Conservation (phyloP, 2,113 vertebrate species). For the Lichenostomus cassidix region DNA sequence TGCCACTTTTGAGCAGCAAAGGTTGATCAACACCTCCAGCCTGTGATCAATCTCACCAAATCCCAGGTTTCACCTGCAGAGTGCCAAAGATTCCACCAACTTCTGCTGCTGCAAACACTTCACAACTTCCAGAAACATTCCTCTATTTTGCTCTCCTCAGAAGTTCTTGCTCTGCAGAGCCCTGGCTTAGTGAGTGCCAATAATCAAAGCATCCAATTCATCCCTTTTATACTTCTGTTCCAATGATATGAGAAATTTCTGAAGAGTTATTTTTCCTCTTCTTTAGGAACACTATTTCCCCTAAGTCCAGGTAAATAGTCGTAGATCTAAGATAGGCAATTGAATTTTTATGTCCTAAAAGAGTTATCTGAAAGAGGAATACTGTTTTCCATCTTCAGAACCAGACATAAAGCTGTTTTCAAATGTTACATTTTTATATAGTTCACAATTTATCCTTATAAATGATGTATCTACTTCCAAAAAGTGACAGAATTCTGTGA, state of each 20-base stretch:
- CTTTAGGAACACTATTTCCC: neutral
- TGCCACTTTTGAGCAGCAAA: neutral
- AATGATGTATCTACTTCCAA: neutral
- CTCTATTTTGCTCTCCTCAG: neutral
- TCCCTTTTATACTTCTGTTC: neutral
- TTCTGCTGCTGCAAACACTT: neutral
- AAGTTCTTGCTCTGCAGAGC: neutral
- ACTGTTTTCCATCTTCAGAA: neutral
- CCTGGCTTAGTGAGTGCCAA: neutral
- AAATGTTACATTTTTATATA: neutral
- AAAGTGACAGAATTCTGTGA: neutral
- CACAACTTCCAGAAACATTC: neutral
- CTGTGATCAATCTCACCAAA: neutral
- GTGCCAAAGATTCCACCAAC: neutral
- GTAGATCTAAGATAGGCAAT: neutral
- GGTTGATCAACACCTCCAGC: neutral
- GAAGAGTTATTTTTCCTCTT: neutral
- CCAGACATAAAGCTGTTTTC: neutral
- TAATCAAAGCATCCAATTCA: conserved; percentile 19
- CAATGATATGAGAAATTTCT: neutral
- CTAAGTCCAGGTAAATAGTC: neutral
- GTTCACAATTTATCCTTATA: neutral
- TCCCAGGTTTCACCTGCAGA: neutral
- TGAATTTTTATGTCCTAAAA: conserved; percentile 1
- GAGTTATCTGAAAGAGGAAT: neutral